Evolutionary conservation across 1,140 invertebrate genomes (phyloP).

Genomic region (Drosophila nigromelanica): DNA sequence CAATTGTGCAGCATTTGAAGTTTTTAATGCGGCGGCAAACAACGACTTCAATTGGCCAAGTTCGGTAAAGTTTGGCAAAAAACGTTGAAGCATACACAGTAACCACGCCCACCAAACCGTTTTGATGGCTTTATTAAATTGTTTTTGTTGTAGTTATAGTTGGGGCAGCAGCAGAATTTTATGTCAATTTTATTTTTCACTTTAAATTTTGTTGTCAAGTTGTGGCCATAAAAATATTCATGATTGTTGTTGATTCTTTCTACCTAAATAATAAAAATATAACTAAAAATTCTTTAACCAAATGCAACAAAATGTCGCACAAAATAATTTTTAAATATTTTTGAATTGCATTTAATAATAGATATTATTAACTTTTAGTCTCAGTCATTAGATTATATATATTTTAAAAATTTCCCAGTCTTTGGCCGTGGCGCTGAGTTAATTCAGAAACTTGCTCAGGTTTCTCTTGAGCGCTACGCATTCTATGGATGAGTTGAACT

Average conservation of each 20-base stretch:
- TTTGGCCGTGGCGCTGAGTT: too few relatives aligned
- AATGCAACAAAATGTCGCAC: too few relatives aligned
- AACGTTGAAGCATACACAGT: conserved; percentile 6
- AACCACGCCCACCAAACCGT: not conserved
- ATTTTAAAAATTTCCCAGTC: too few relatives aligned
- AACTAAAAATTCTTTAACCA: too few relatives aligned
- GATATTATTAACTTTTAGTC: too few relatives aligned
- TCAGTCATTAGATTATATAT: too few relatives aligned
- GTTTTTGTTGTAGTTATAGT: conserved; percentile 3
- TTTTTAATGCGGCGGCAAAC: conserved; percentile 21
- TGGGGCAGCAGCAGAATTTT: conserved; percentile 1
- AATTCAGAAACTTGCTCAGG: not conserved
- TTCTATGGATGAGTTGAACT: not conserved
- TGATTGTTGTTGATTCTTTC: not conserved
- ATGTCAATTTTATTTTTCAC: conserved; percentile 6
- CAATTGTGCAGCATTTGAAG: conserved; percentile 42
- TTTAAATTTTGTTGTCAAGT: not conserved
- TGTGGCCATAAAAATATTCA: conserved; percentile 1
- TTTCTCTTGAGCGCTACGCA: conserved; percentile 1
- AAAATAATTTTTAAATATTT: too few relatives aligned
- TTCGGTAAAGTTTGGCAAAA: conserved; percentile 18
- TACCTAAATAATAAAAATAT: too few relatives aligned
- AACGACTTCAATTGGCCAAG: conserved; percentile 28
- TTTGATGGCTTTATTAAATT: conserved; percentile 30
- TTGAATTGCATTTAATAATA: too few relatives aligned